Base-by-base conservation (phyloP, 2,888 invertebrate genomes). In the Drosophila tanythrix region DNA sequence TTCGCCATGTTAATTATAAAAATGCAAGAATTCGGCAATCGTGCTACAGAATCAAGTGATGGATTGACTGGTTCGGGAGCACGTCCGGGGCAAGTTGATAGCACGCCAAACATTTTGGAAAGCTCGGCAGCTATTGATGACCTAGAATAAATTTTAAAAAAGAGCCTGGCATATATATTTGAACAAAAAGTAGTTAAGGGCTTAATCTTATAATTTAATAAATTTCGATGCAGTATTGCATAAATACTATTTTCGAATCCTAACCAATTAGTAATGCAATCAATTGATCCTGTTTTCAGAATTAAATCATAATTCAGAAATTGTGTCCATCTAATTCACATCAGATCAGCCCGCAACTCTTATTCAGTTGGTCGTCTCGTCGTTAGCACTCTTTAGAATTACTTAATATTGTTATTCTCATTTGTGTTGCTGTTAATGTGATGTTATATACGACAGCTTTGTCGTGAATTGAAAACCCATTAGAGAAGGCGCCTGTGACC, bases 1-100 rank as follows among this genome's bases (percentile, higher is more conserved):
- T 99, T 99, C 95, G 96, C 97, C 89, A 94, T 98, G 90, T 95
- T 99, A 33, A 94, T 98, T 77, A 96, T 97, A 93, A 96, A 96
- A 87, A 93, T 93, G 93, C 92, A 93, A 79, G 93, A 93, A 78
- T 92, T 92, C 53, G 93, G 93, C 25, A 93, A 88, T 59, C 91
- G 93, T 50, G 83, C 90, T 33, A 76, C 78, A 13, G 92, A 92
- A 67, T 72, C 86, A 5, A 90, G 83, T 46, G 92, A 92, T 52
- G 86, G 82, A 52, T 84, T 89, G 66, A 85, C 79, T 65, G 88
- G 89, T 57, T 74, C 90, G 21, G 81, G 64, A 35, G 65, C 82
- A 52, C 82, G 76, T 36, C 63, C 82, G 2, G 78, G 81, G 38
- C 81, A 75, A 60, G 66, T 74, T 50, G 91, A 91, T 11, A 82